Percentiles rank a stretch among this genome's conserved stretches.
Conservation (phyloP, 2,888 invertebrate species). For the Oscheius sp. region DNA sequence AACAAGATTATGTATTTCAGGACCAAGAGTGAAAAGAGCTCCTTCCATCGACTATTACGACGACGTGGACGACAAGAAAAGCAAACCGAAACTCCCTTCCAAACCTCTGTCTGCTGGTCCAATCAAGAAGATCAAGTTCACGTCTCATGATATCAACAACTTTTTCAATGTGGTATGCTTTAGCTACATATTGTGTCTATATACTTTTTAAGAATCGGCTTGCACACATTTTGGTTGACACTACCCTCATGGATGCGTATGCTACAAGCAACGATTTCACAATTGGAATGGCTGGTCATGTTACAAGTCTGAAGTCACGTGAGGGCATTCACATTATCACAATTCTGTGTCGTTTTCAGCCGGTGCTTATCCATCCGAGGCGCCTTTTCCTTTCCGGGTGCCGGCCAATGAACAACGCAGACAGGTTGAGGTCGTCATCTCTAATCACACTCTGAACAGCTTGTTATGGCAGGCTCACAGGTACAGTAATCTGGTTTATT, state of each 20-base stretch:
- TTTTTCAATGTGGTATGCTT: slow-evolving; percentile 57
- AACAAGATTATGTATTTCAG: slow-evolving; percentile 2
- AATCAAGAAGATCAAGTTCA: slow-evolving; percentile 25
- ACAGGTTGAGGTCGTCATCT: slow-evolving; percentile 57
- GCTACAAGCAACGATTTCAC: slow-evolving; percentile 56
- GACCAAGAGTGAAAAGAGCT: slow-evolving; percentile 26
- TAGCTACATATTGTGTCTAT: background rate
- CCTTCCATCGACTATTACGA: slow-evolving; percentile 54
- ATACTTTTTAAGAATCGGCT: slow-evolving; percentile 47
- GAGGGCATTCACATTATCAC: slow-evolving; percentile 6
- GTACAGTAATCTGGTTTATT: slow-evolving; percentile 24
- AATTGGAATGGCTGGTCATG: slow-evolving; percentile 59
- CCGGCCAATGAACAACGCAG: slow-evolving; percentile 50
- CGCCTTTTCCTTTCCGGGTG: slow-evolving; percentile 59
- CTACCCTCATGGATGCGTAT: slow-evolving; percentile 57
- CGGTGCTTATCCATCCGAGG: slow-evolving; percentile 51
- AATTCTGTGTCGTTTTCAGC: slow-evolving; percentile 36
- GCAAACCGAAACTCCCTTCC: slow-evolving; percentile 36
- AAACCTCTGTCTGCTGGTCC: slow-evolving; percentile 31
- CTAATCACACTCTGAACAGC: slow-evolving; percentile 57
- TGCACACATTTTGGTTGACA: slow-evolving; percentile 56
- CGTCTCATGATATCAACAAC: slow-evolving; percentile 49
- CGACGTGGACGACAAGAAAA: slow-evolving; percentile 42
- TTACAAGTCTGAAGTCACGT: slow-evolving; percentile 54
- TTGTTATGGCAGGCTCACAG: slow-evolving; percentile 59